Conservation (phyloP, 2,888 invertebrate species). For the Pseudanteris insignis region DNA sequence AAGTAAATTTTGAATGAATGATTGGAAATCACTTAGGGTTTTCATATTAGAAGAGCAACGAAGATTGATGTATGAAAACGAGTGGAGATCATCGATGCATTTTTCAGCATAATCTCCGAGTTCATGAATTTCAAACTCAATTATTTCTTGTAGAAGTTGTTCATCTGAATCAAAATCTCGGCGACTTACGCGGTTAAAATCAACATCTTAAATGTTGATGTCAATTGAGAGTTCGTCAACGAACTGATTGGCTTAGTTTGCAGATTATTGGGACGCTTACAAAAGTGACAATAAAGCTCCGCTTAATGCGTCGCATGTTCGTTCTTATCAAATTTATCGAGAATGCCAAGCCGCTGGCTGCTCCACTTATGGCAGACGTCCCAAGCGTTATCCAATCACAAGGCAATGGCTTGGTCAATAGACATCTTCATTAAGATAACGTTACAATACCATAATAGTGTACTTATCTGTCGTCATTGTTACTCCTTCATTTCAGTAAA, state of each 20-base stretch:
- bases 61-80: no score
- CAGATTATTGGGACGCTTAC: conserved; percentile 7
- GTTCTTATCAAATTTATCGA: conserved; percentile 41
- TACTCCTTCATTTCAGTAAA: conserved; percentile 30
- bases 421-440: conserved; percentile 45
- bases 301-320: conserved; percentile 35
- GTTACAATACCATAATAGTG: conserved; percentile 39
- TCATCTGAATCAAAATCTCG: no score
- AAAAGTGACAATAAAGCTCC: conserved; percentile 21
- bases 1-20: no score
- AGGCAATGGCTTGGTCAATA: conserved; percentile 40
- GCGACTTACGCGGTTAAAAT: no score
- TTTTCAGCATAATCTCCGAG: no score
- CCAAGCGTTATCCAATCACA: conserved; percentile 40
- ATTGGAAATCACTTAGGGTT: no score
- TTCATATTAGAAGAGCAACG: no score
- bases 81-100: no score
- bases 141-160: no score
- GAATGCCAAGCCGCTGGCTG: conserved; percentile 32
- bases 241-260: conserved; percentile 3
- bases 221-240: no score
- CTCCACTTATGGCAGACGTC: conserved; percentile 34
- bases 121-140: no score
- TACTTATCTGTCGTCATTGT: conserved; percentile 40
- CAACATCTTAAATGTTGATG: no score